Evolutionary conservation across 2,113 vertebrate genomes (phyloP).

Genomic region (Phaetusa simplex): DNA sequence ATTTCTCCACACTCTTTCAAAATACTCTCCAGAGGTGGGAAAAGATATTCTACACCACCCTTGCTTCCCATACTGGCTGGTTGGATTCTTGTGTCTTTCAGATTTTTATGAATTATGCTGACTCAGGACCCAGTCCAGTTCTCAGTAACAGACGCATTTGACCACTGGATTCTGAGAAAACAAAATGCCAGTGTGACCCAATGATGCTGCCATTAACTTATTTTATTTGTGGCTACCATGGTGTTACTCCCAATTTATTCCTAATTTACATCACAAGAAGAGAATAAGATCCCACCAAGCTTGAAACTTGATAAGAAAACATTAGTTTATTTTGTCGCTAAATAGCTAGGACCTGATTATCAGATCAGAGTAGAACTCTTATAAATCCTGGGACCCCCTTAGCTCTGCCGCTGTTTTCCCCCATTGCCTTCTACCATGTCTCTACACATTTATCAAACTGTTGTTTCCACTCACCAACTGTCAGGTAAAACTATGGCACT

Average conservation of each 20-base stretch:
- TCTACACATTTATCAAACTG: background rate
- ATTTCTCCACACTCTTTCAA: background rate
- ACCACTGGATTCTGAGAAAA: background rate
- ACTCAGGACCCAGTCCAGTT: background rate
- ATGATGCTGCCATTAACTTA: background rate
- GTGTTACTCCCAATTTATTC: background rate
- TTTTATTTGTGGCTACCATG: background rate
- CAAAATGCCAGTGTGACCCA: accelerated
- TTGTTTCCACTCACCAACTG: background rate
- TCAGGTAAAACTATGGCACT: background rate
- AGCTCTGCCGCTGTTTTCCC: background rate
- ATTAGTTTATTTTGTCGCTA: background rate
- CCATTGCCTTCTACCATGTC: background rate
- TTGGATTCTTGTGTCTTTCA: background rate
- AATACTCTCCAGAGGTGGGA: background rate
- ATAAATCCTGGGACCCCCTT: background rate
- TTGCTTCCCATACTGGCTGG: background rate
- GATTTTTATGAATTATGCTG: background rate
- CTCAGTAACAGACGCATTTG: background rate
- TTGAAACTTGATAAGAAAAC: background rate
- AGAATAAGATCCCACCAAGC: background rate
- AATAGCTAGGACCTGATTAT: background rate
- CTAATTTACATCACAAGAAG: background rate
- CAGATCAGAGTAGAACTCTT: background rate
- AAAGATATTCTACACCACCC: background rate